phyloP scores from a whole-genome alignment of 2,888 invertebrate species.

The Euspilapteryx auroguttella region DNA sequence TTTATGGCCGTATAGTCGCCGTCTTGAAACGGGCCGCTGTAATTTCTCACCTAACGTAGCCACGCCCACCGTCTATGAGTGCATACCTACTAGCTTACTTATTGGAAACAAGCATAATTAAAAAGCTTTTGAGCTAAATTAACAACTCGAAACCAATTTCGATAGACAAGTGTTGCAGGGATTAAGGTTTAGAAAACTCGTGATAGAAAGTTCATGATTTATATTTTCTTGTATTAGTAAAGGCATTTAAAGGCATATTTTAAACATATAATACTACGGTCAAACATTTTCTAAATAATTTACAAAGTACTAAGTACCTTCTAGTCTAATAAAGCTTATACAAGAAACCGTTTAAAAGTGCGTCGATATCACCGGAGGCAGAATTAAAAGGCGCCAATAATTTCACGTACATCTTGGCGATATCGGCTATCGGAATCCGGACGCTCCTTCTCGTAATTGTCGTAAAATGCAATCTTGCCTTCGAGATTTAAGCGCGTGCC shows the following conservation, averaged over 20 bases:
- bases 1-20: constrained; percentile 14
- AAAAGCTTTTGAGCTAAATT: neutral
- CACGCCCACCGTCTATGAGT: constrained; percentile 10
- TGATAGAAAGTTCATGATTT: too few relatives aligned
- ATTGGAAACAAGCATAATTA: neutral
- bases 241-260: too few relatives aligned
- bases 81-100: constrained; percentile 2
- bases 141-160: too few relatives aligned
- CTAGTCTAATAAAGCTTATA: too few relatives aligned
- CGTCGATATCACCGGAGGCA: too few relatives aligned
- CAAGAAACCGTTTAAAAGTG: too few relatives aligned
- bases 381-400: constrained; percentile 5
- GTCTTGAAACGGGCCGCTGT: constrained; percentile 12
- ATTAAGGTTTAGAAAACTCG: too few relatives aligned
- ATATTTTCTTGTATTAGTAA: too few relatives aligned
- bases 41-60: constrained; percentile 14
- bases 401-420: constrained; percentile 2
- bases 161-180: too few relatives aligned
- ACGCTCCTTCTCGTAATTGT: constrained; percentile 17
- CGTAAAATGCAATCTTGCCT: constrained; percentile 20
- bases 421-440: constrained; percentile 12
- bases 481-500: constrained; percentile 19
- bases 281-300: too few relatives aligned
- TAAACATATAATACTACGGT: too few relatives aligned
- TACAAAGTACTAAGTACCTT: too few relatives aligned